These are phyloP conservation scores for Periphyllus acericola DNA, from an alignment of 2,888 invertebrate genomes.

Conservation along the genomic window DNA sequence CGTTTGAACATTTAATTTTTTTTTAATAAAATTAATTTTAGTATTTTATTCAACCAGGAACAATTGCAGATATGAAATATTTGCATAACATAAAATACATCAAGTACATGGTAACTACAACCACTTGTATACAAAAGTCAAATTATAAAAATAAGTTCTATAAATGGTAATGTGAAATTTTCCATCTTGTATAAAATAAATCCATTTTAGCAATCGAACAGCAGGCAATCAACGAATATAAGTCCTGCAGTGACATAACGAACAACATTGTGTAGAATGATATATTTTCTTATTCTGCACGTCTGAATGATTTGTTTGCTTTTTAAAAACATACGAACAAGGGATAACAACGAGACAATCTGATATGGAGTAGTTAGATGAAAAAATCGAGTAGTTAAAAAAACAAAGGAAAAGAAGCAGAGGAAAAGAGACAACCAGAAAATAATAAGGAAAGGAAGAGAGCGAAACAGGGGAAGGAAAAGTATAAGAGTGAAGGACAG, in stretches of 20 bases:
- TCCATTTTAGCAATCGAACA: conserved; percentile 31
- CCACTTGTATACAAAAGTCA: background rate
- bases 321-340: conserved; percentile 50
- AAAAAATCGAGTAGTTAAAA: conserved; percentile 46
- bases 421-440: background rate
- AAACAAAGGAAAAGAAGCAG: conserved; percentile 28
- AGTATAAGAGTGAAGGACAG: background rate
- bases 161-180: conserved; percentile 16
- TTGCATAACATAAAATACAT: background rate
- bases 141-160: conserved; percentile 2
- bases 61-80: background rate
- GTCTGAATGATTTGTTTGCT: conserved; percentile 52
- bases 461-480: background rate
- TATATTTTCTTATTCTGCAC: conserved; percentile 47
- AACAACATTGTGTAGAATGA: conserved; percentile 46
- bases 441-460: background rate
- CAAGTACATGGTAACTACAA: background rate
- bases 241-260: conserved; percentile 52
- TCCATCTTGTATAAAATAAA: conserved; percentile 1
- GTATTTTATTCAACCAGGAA: background rate
- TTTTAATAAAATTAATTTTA: background rate
- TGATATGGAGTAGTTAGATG: conserved; percentile 38
- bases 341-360: conserved; percentile 42
- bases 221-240: conserved; percentile 29
- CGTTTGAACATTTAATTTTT: no score